Base-by-base conservation (phyloP, 2,888 invertebrate genomes). In the Heliconius sara region DNA sequence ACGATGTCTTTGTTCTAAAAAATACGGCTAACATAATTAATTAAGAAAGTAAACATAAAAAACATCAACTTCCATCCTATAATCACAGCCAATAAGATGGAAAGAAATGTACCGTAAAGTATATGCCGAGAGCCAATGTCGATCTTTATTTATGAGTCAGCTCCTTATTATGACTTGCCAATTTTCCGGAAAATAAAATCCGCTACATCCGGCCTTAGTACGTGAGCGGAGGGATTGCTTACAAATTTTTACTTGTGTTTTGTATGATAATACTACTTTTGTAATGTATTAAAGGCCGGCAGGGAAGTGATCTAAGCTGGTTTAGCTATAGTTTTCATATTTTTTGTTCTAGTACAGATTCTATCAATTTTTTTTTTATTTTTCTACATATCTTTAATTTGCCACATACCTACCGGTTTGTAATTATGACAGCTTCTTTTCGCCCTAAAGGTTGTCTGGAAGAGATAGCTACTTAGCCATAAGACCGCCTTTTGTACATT, bases 111-210 rank as follows among this genome's bases (percentile, higher is more conserved):
- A 91, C 89, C 94, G 93, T 91, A 91, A 93, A 92, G 92, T 90
- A 93, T 92, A 91, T 91, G 89, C 92, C 87, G 90, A 92, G 92
- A 91, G 90, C 91, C 92, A 91, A 93, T 91, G 92, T 87, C 94
- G 92, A 93, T 93, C 92, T 92, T 93, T 94, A 93, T 94, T 94
- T 94, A 94, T 92, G 94, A 93, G 88, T 92, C 93, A 92, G 93
- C 92, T 92, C 90, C 93, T 93, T 94, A 94, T 93, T 94, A 94
- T 94, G 94, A 94, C 92, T 93, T 89, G 92, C 93, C 94, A 94
- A 94, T 94, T 94, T 94, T 94, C 93, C 94, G 92, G 91, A 88
- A 90, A 93, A 94, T 94, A 94, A 93, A 94, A 83, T 79, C 83
- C 83, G 83, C 84, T 83, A 83, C 82, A 81, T 83, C 80, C 81